phyloP scores from a whole-genome alignment of 2,888 invertebrate species.

The Rambutsinella grinnellia region DNA sequence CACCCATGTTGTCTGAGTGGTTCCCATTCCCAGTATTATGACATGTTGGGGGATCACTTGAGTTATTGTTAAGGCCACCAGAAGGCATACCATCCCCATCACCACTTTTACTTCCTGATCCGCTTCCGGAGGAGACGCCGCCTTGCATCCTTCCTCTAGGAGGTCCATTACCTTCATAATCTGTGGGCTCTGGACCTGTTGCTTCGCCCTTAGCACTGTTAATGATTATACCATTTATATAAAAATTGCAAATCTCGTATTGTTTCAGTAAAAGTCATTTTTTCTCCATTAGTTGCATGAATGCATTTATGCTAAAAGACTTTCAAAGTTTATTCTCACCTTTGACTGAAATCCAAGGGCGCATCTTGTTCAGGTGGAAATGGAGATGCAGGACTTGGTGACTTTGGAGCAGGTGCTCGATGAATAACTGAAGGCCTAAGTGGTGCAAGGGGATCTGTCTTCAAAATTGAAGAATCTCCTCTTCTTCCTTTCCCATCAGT shows the following conservation, averaged over 20 bases:
- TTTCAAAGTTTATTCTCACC: too few relatives aligned
- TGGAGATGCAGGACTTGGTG: constrained; percentile 67
- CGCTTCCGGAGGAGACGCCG: constrained; percentile 61
- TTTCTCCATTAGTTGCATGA: background rate
- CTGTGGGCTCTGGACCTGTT: constrained; percentile 60
- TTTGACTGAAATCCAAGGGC: constrained; percentile 66
- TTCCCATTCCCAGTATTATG: constrained; percentile 69
- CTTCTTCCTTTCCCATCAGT: constrained; percentile 56
- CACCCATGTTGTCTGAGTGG: constrained; percentile 57
- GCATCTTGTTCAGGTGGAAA: constrained; percentile 70
- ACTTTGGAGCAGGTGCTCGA: constrained; percentile 75
- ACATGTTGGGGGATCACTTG: constrained; percentile 73
- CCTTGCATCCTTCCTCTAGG: constrained; percentile 66
- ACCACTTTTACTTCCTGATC: constrained; percentile 59
- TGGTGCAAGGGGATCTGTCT: constrained; percentile 62
- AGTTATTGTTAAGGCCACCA: constrained; percentile 73
- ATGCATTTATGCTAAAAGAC: constrained; percentile 14
- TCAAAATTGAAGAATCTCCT: constrained; percentile 55
- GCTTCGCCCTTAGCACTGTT: constrained; percentile 49
- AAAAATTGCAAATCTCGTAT: too few relatives aligned
- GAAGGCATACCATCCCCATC: constrained; percentile 61
- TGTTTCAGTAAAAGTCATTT: too few relatives aligned
- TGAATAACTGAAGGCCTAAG: constrained; percentile 82
- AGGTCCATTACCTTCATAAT: constrained; percentile 66
- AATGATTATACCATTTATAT: background rate